A percentile compares a stretch with the other conserved stretches of the same genome.
Conservation (phyloP, 2,113 vertebrate species). For the Ochotona princeps region DNA sequence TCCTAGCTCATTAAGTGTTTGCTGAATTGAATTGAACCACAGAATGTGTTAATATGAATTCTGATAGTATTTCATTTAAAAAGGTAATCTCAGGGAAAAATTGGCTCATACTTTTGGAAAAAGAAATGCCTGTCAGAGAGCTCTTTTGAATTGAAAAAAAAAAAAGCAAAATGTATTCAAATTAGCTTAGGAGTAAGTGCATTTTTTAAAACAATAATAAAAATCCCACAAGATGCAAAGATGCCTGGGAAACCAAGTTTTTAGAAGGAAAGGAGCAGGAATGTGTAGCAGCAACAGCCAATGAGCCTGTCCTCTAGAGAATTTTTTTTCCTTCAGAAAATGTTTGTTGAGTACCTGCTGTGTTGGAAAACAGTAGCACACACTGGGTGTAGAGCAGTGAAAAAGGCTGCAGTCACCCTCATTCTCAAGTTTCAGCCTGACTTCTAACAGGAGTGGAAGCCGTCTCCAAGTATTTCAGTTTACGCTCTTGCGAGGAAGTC, state of each 20-base stretch:
- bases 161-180: background rate
- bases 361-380: background rate
- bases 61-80: slow-evolving; percentile 2
- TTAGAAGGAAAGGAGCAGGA: background rate
- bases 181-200: background rate
- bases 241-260: background rate
- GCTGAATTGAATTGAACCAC: background rate
- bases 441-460: background rate
- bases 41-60: background rate
- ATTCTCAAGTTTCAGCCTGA: background rate
- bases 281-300: background rate
- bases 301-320: background rate
- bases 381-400: background rate
- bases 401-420: no score
- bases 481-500: background rate
- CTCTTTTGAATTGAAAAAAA: slow-evolving; percentile 21
- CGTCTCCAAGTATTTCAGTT: background rate
- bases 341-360: background rate
- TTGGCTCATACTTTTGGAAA: background rate
- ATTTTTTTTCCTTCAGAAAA: background rate
- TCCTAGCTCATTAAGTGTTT: background rate
- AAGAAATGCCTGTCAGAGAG: background rate
- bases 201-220: slow-evolving; percentile 10
- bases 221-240: background rate
- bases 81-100: background rate